Evolutionary conservation across 2,888 invertebrate species (phyloP), one percentile per base, ranked within the genome.

Genomic region (Drosophila subquinaria): DNA sequence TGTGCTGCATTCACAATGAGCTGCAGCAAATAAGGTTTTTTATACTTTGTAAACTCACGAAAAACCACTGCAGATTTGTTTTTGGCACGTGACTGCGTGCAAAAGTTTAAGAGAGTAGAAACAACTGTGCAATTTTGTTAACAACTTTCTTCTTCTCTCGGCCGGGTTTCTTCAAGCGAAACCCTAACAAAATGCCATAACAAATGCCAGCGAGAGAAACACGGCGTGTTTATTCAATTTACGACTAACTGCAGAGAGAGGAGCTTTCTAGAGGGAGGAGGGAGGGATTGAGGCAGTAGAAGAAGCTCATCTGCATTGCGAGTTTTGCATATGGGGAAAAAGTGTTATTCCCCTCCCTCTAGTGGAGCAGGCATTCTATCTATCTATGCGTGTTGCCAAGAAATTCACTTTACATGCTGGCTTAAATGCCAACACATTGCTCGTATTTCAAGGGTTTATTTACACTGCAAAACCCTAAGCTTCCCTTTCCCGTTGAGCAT

Each of bases 61-160:
- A 74, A 69, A 63, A 52, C 15, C 52, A 17, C 11, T 38, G 76
- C 63, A 63, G 48, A 60, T 59, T 67, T 67, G 30, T 73, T 50
- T 35, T 45, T 71, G 81, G 86, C 84, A 88, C 88, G 88, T 88
- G 84, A 88, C 79, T 80, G 80, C 69, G 61, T 61, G 53, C 42
- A 52, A 66, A 36, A 43, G 15, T 11, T 4, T 11, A 27, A 17
- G 27, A 62, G 53, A 27, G 43, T 15, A 50, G 52, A 59, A 43
- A 36, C 47, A 47, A 57, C 57, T 61, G 70, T 69, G 65, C 78
- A 72, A 70, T 79, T 63, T 78, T 73, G 76, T 75, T 72, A 81
- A 73, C 76, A 82, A 81, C 73, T 74, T 85, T 79, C 73, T 72
- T 67, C 59, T 70, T 60, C 56, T 43, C 43, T 50, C 48, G 66